Evolutionary conservation across 2,797 vertebrate genomes (phyloP).

Genomic region (Pseudochaenichthys georgianus): DNA sequence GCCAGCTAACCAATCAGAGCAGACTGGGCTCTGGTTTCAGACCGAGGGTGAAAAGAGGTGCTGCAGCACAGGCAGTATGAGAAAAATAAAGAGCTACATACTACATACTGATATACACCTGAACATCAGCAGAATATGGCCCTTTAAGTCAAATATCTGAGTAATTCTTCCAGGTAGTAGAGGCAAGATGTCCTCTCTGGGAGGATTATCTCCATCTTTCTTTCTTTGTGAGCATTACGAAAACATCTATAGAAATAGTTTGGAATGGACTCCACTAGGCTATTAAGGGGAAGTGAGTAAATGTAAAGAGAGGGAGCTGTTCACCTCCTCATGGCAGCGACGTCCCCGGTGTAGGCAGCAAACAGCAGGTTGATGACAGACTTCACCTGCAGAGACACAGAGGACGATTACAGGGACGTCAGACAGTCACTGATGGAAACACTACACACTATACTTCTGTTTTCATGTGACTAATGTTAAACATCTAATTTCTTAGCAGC

Average conservation of each 20-base stretch:
- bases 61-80: no score
- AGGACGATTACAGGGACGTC: constrained; percentile 20
- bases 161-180: not conserved
- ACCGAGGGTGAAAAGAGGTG: no score
- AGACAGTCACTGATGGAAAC: not conserved
- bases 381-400: constrained; percentile 88
- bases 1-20: no score
- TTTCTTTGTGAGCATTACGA: not conserved
- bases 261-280: not conserved
- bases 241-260: not conserved
- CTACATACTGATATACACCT: not conserved
- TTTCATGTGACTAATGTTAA: not conserved
- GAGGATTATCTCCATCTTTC: not conserved
- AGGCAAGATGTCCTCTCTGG: not conserved
- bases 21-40: no score
- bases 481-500: not conserved
- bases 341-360: constrained; percentile 96
- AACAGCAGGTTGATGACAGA: constrained; percentile 99
- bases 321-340: constrained; percentile 96
- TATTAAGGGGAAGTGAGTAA: not conserved
- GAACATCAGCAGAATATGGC: no score
- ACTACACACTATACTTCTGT: not conserved
- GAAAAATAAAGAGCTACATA: no score
- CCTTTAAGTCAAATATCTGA: no score
- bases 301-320: not conserved